Percentiles rank a stretch among this genome's conserved stretches.
phyloP scores from a whole-genome alignment of 2,797 vertebrate genomes.

The Heterohyrax brucei region DNA sequence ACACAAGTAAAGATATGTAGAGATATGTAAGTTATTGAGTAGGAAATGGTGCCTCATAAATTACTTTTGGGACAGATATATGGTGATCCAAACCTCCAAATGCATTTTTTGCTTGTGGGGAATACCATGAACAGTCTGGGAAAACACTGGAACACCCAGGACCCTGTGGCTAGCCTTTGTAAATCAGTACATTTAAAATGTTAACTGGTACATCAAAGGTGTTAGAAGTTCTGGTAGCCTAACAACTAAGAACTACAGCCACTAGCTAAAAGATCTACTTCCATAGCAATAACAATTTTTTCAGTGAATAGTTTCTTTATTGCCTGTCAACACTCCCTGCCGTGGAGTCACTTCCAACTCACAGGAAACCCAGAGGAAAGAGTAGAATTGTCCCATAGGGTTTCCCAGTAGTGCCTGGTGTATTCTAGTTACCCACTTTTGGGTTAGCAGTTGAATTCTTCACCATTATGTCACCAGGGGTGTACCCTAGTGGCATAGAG shows the following conservation, averaged over 20 bases:
- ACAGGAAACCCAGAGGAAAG: too few relatives aligned
- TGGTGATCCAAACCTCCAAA: not conserved
- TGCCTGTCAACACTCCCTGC: too few relatives aligned
- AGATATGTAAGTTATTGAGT: not conserved
- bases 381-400: too few relatives aligned
- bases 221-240: not conserved
- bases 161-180: not conserved
- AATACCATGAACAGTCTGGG: not conserved
- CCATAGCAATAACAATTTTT: slow-evolving; percentile 4
- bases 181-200: slow-evolving; percentile 31
- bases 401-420: too few relatives aligned
- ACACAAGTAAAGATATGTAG: not conserved
- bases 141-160: not conserved
- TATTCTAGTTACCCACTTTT: too few relatives aligned
- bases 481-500: too few relatives aligned
- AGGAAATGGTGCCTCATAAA: not conserved
- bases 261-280: not conserved
- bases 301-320: slow-evolving; percentile 40
- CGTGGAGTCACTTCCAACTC: too few relatives aligned
- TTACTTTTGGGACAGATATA: not conserved
- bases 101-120: not conserved
- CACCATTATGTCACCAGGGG: too few relatives aligned
- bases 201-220: not conserved
- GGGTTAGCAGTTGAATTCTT: too few relatives aligned
- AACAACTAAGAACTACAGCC: too few relatives aligned